Percentiles rank a stretch among this genome's conserved stretches.
Evolutionary conservation across 2,797 vertebrate genomes (phyloP).

Genomic region (Myiothlypis chrysogaster): DNA sequence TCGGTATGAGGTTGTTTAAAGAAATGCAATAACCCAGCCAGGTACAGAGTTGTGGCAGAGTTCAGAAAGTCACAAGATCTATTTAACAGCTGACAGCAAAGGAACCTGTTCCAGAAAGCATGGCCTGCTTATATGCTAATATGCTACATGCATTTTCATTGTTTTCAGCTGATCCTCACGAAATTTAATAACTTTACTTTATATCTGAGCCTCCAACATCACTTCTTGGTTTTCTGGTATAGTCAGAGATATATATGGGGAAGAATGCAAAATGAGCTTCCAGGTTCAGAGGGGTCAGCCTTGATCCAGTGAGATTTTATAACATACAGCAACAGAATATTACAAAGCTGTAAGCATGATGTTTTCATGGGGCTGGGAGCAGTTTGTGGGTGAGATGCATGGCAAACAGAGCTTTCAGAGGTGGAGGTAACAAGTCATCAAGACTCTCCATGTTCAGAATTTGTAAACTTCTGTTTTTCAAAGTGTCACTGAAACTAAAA

Average conservation of each 20-base stretch:
- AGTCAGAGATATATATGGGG: not conserved
- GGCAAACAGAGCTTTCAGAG: not conserved
- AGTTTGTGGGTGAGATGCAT: fast-evolving
- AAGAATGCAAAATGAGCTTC: not conserved
- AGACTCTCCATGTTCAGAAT: not conserved
- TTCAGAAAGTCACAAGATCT: not conserved
- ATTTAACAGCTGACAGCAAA: not conserved
- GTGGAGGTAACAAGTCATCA: not conserved
- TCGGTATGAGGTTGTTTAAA: not conserved
- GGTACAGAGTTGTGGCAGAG: not conserved
- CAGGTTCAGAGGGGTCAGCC: not conserved
- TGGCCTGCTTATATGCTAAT: not conserved
- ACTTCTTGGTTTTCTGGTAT: not conserved
- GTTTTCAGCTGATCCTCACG: not conserved
- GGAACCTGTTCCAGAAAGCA: not conserved
- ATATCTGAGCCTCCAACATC: not conserved
- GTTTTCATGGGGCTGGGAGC: not conserved
- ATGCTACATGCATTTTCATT: not conserved
- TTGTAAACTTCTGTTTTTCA: not conserved
- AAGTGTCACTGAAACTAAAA: not conserved
- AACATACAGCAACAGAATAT: not conserved
- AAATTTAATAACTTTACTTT: not conserved
- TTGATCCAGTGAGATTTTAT: not conserved
- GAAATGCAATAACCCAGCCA: not conserved
- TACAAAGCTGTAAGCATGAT: not conserved